phyloP scores from a whole-genome alignment of 2,797 vertebrate species.

The Notolepis coatsorum region DNA sequence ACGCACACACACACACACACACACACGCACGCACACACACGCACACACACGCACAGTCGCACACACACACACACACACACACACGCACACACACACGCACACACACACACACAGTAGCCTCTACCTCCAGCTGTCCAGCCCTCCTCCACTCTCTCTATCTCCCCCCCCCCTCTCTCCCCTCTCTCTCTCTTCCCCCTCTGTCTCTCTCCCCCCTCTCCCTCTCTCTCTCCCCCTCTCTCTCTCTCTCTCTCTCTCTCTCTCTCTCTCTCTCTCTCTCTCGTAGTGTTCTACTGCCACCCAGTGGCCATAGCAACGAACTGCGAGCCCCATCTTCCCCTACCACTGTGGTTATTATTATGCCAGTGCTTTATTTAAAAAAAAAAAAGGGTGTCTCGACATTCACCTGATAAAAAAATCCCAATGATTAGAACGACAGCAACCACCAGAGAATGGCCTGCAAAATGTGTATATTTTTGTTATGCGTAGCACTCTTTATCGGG shows the following conservation, averaged over 20 bases:
- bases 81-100: too few relatives aligned
- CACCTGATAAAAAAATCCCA: too few relatives aligned
- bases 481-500: too few relatives aligned
- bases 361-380: too few relatives aligned
- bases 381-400: too few relatives aligned
- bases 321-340: background rate
- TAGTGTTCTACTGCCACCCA: slow-evolving; percentile 64
- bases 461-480: too few relatives aligned
- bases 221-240: background rate
- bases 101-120: slow-evolving; percentile 23
- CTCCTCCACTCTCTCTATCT: background rate
- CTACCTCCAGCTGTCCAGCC: slow-evolving; percentile 6
- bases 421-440: too few relatives aligned
- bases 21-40: too few relatives aligned
- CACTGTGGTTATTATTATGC: too few relatives aligned
- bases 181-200: slow-evolving; percentile 1
- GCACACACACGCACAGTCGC: too few relatives aligned
- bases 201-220: slow-evolving; percentile 16
- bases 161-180: slow-evolving; percentile 27
- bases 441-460: too few relatives aligned
- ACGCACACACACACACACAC: background rate
- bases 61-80: too few relatives aligned
- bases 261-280: background rate
- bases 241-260: background rate
- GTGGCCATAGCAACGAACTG: slow-evolving; percentile 42